phyloP scores from a whole-genome alignment of 1,140 invertebrate species.

The Macrobrachium nipponense region DNA sequence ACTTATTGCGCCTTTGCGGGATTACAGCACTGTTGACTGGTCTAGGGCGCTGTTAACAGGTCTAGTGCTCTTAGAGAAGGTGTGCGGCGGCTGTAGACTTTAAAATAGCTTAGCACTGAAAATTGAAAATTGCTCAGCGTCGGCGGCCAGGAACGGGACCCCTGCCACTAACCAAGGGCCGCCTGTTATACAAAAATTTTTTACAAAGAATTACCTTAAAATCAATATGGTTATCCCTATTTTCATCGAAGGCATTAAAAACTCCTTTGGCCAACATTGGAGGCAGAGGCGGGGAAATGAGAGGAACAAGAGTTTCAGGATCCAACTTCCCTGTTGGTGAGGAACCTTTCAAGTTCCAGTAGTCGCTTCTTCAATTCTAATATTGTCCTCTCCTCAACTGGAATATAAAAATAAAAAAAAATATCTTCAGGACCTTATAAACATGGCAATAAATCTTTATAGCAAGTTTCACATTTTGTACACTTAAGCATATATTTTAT shows the following conservation, averaged over 20 bases:
- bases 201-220: slow-evolving; percentile 70
- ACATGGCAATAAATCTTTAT: neutral
- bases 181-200: too few relatives aligned
- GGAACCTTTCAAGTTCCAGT: slow-evolving; percentile 82
- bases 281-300: slow-evolving; percentile 84
- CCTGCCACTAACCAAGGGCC: too few relatives aligned
- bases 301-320: slow-evolving; percentile 77
- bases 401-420: slow-evolving; percentile 63
- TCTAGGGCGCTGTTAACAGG: too few relatives aligned
- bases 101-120: too few relatives aligned
- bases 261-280: slow-evolving; percentile 78
- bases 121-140: too few relatives aligned
- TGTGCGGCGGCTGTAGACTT: too few relatives aligned
- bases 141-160: too few relatives aligned
- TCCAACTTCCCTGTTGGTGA: slow-evolving; percentile 83
- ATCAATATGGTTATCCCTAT: slow-evolving; percentile 88
- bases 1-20: too few relatives aligned
- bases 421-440: neutral
- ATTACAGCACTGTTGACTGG: too few relatives aligned
- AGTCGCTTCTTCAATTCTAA: slow-evolving; percentile 88
- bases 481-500: too few relatives aligned
- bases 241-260: slow-evolving; percentile 90
- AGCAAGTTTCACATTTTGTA: too few relatives aligned
- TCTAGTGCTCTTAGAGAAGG: too few relatives aligned
- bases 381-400: slow-evolving; percentile 81